Conservation (phyloP, 2,797 vertebrate genomes). For the Mus caroli region DNA sequence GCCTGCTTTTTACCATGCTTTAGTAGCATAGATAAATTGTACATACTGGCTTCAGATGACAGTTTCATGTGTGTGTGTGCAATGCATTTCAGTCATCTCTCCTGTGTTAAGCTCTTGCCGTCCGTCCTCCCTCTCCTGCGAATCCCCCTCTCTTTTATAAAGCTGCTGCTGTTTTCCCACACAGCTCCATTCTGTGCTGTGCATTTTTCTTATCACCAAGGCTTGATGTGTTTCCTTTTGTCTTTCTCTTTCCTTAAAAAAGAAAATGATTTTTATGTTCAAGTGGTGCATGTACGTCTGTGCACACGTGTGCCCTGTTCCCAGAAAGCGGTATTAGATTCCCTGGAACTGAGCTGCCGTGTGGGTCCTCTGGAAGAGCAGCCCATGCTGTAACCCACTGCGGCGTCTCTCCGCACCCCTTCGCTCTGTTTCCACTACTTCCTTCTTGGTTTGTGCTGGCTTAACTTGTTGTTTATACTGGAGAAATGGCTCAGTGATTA, state of each 20-base stretch:
- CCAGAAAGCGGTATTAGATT: background rate
- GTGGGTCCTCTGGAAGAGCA: background rate
- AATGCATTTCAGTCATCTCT: background rate
- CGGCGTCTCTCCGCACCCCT: too few relatives aligned
- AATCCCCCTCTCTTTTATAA: background rate
- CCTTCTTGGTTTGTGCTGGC: background rate
- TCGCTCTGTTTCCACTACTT: background rate
- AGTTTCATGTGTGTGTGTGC: background rate
- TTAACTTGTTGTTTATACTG: background rate
- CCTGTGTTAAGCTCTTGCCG: background rate
- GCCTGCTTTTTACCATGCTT: background rate
- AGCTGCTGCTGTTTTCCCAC: background rate
- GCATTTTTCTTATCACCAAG: background rate
- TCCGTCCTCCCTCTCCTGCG: too few relatives aligned
- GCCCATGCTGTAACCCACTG: background rate
- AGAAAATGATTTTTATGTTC: background rate
- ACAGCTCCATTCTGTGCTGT: background rate
- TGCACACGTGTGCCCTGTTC: background rate
- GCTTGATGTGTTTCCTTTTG: background rate
- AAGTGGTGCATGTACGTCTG: background rate
- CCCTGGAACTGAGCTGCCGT: background rate
- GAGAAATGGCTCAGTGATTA: background rate
- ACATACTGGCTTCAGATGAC: background rate
- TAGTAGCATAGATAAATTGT: background rate
- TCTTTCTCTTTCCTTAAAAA: background rate